These are phyloP conservation scores for Sturmia bella DNA, from an alignment of 2,888 invertebrate genomes.

Conservation along the genomic window DNA sequence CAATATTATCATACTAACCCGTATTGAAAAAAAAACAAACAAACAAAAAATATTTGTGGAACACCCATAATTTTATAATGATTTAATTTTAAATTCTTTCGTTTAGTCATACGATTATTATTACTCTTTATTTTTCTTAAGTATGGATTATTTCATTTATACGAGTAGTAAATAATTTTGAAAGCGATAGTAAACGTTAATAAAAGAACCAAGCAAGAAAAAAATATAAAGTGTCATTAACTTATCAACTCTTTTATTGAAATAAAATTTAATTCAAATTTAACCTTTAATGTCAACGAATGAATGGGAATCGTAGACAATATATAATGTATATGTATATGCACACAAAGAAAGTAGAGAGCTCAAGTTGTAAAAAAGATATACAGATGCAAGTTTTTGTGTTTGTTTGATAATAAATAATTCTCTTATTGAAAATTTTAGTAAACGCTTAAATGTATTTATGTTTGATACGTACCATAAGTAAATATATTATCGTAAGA, in stretches of 20 bases:
- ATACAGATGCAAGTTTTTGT: too few species aligned
- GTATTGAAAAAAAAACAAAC: too few species aligned
- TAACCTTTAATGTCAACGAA: slow-evolving; percentile 59
- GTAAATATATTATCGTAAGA: not conserved
- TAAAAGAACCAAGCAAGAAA: slow-evolving; percentile 4
- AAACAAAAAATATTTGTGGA: too few species aligned
- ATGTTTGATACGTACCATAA: not conserved
- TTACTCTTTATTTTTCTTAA: not conserved
- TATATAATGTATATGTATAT: too few species aligned
- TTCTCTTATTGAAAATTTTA: slow-evolving; percentile 25
- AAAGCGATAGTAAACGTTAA: not conserved
- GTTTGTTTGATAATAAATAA: not conserved
- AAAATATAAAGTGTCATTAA: slow-evolving; percentile 13
- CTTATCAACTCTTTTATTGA: slow-evolving; percentile 19
- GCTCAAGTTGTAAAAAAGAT: not conserved
- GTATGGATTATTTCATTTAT: not conserved
- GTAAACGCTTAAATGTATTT: slow-evolving; percentile 28
- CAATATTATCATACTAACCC: too few species aligned
- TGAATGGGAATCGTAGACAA: slow-evolving; percentile 34
- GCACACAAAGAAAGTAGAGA: not conserved
- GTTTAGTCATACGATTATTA: too few species aligned
- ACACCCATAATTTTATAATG: too few species aligned
- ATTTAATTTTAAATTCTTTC: too few species aligned
- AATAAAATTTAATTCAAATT: slow-evolving; percentile 33
- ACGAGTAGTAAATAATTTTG: not conserved